These are phyloP conservation scores for Iselma pallidipennis DNA, from an alignment of 2,888 invertebrate species.

Conservation along the genomic window DNA sequence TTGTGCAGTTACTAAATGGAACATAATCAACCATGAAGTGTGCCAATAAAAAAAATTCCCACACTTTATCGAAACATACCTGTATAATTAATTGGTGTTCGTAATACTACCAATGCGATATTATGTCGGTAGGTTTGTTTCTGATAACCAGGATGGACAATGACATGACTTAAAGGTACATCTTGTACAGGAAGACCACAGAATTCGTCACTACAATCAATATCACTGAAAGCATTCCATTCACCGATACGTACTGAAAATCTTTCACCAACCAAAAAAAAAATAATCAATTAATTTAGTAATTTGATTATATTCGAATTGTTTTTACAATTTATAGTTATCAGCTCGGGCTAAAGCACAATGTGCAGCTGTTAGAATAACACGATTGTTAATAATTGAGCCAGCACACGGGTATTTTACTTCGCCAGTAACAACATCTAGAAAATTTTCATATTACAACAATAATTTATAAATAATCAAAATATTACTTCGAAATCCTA, in stretches of 20 bases:
- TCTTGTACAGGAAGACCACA: conserved; percentile 74
- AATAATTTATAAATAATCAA: conserved; percentile 5
- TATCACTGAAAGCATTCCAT: conserved; percentile 71
- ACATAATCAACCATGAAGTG: conserved; percentile 35
- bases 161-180: conserved; percentile 72
- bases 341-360: conserved; percentile 78
- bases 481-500: conserved; percentile 71
- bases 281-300: neutral
- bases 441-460: conserved; percentile 31
- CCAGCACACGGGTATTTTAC: conserved; percentile 78
- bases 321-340: conserved; percentile 70
- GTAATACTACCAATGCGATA: conserved; percentile 73
- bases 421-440: conserved; percentile 70
- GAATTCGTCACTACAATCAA: conserved; percentile 75
- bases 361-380: conserved; percentile 76
- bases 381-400: conserved; percentile 65
- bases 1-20: conserved; percentile 76
- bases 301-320: neutral
- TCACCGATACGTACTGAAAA: conserved; percentile 76
- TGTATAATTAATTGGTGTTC: conserved; percentile 69
- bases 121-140: conserved; percentile 65
- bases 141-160: conserved; percentile 77
- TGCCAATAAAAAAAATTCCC: conserved; percentile 1
- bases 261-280: conserved; percentile 56
- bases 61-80: conserved; percentile 52